These are phyloP conservation scores for Pardalotus punctatus DNA, from an alignment of 2,113 vertebrate genomes.

Conservation along the genomic window DNA sequence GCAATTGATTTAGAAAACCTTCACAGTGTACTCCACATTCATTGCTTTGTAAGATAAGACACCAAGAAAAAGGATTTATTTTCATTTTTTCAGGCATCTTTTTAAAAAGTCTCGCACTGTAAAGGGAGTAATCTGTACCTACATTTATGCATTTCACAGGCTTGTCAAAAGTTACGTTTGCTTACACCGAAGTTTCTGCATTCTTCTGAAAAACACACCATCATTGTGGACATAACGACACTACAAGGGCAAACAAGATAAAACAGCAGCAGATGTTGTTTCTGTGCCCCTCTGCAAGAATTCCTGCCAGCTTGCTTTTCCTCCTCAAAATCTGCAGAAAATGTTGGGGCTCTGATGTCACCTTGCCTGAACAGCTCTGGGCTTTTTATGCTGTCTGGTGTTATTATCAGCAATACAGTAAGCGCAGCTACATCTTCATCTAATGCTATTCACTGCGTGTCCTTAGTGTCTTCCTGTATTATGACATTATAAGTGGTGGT, in stretches of 20 bases:
- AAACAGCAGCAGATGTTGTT: slow-evolving; percentile 44
- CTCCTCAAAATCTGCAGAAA: neutral
- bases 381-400: neutral
- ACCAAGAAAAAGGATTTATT: neutral
- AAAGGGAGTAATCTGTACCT: neutral
- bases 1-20: neutral
- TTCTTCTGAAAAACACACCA: neutral
- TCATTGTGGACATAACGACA: neutral
- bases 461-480: slow-evolving; percentile 40
- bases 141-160: neutral
- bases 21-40: neutral
- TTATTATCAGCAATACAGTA: neutral
- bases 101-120: neutral
- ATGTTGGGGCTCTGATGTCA: neutral
- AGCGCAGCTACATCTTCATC: slow-evolving; percentile 8
- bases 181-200: neutral
- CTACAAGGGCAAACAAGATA: neutral
- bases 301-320: neutral
- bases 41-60: neutral
- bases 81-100: neutral
- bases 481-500: neutral
- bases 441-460: slow-evolving; percentile 20
- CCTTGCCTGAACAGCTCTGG: neutral
- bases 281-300: neutral
- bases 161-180: neutral